These are phyloP conservation scores for Drosophila nasuta DNA, from an alignment of 1,140 invertebrate genomes.

Conservation along the genomic window DNA sequence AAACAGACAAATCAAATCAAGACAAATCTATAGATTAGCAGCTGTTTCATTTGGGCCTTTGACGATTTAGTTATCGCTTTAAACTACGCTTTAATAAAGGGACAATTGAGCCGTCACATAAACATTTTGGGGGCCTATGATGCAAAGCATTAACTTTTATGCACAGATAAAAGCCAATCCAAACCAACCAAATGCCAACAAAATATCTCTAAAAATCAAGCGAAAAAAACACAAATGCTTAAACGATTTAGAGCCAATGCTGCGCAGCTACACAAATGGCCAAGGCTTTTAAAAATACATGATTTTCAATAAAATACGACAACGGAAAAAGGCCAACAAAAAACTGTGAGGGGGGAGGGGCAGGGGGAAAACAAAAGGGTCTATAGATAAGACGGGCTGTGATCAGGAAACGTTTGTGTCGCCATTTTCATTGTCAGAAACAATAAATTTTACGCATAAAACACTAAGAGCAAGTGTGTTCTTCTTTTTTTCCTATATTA, in stretches of 20 bases:
- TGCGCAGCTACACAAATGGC: slow-evolving; percentile 57
- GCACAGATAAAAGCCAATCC: slow-evolving; percentile 65
- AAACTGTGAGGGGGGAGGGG: background rate
- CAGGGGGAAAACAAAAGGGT: slow-evolving; percentile 47
- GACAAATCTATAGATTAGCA: slow-evolving; percentile 70
- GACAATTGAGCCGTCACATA: slow-evolving; percentile 47
- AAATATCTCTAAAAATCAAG: slow-evolving; percentile 69
- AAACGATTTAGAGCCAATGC: slow-evolving; percentile 75
- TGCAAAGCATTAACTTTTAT: slow-evolving; percentile 80
- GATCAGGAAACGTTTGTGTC: slow-evolving; percentile 79
- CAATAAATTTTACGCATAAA: slow-evolving; percentile 81
- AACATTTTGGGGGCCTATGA: slow-evolving; percentile 70
- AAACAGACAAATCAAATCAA: slow-evolving; percentile 73
- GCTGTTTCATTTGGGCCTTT: slow-evolving; percentile 44
- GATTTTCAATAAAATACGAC: slow-evolving; percentile 82
- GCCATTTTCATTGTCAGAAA: slow-evolving; percentile 82
- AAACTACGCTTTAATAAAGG: slow-evolving; percentile 80
- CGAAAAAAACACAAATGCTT: slow-evolving; percentile 69
- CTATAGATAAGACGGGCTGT: slow-evolving; percentile 69
- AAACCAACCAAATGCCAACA: slow-evolving; percentile 25
- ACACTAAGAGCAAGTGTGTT: slow-evolving; percentile 66
- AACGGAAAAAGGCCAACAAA: slow-evolving; percentile 31
- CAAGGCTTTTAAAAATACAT: slow-evolving; percentile 80
- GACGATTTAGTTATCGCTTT: slow-evolving; percentile 49
- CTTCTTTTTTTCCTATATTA: slow-evolving; percentile 45